Conservation (phyloP, 2,888 invertebrate species). For the Agrypnus murinus region DNA sequence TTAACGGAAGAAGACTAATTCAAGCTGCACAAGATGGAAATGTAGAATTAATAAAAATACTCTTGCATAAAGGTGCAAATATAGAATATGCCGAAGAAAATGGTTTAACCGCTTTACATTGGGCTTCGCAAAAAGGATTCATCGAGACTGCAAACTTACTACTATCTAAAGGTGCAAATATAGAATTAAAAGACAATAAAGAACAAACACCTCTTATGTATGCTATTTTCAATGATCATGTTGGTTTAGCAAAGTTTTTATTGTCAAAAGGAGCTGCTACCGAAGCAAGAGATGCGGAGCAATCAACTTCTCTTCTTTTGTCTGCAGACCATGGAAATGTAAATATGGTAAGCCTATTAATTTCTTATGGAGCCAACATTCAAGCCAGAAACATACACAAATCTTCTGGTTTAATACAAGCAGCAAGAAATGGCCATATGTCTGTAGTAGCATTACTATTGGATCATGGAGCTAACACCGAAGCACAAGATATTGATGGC, state of each 20-base stretch:
- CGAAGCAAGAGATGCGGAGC: not conserved
- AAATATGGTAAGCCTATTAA: not conserved
- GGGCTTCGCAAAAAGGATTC: not conserved
- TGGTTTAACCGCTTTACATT: not conserved
- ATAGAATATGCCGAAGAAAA: not conserved
- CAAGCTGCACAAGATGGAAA: too few relatives aligned
- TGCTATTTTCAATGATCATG: not conserved
- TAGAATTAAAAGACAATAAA: not conserved
- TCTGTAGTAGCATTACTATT: not conserved
- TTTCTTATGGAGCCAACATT: not conserved
- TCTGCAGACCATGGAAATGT: not conserved
- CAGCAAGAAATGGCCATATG: not conserved
- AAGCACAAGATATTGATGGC: not conserved
- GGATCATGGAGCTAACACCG: not conserved
- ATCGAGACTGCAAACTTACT: not conserved
- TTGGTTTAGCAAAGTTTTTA: not conserved
- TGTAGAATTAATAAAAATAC: too few relatives aligned
- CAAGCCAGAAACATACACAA: not conserved
- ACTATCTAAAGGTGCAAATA: not conserved
- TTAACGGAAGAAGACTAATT: too few relatives aligned
- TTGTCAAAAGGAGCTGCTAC: not conserved
- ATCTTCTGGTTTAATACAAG: not conserved
- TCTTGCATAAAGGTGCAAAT: too few relatives aligned
- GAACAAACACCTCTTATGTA: not conserved
- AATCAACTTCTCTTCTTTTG: not conserved